Base-by-base conservation (phyloP, 2,888 invertebrate species). In the Eristalis arbustorum region DNA sequence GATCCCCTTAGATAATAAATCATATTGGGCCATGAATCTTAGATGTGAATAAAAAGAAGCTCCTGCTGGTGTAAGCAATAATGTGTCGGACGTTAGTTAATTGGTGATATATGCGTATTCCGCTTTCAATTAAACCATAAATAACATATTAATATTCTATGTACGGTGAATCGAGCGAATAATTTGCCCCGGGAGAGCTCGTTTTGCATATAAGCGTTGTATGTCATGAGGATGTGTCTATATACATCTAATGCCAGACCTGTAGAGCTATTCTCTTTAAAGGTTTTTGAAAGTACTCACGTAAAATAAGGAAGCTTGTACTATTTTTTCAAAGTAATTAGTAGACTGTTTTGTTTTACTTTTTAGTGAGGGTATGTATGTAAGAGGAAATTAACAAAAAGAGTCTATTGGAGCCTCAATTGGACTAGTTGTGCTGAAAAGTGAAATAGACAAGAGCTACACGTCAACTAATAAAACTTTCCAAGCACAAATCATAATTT, bases 81-180 rank as follows among this genome's bases (percentile, higher is more conserved):
- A 84, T 74, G 77, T 62, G 77, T 66, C 82, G 82, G 85, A 85
- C 85, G 82, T 85, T 85, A 77, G 82, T 78, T 85, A 85, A 85
- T 85, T 85, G 85, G 74, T 85, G 85, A 85, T 85, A 78, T 85
- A 85, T 82, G 82, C 63, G 82, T 64, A 77, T 82, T 85, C 85
- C 82, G 77, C 67, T 85, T 85, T 85, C 85, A 85, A 85, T 85
- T 85, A 85, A 85, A 82, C 74, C 74, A 85, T 85, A 85, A 85
- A 85, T 85, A 85, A 85, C 85, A 85, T 85, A 85, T 85, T 82
- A 85, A 85, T 82, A 82, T 85, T 82, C 82, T 73, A 85, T 71
- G 85, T 68, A 42, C 67, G 42, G 71, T 77, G 28, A 64, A 40
- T 77, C 56, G 71, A 11, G 69, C 11, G 57, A 57, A 73, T 74